Evolutionary conservation across 2,113 vertebrate genomes (phyloP).

Genomic region (Vidua chalybeata): DNA sequence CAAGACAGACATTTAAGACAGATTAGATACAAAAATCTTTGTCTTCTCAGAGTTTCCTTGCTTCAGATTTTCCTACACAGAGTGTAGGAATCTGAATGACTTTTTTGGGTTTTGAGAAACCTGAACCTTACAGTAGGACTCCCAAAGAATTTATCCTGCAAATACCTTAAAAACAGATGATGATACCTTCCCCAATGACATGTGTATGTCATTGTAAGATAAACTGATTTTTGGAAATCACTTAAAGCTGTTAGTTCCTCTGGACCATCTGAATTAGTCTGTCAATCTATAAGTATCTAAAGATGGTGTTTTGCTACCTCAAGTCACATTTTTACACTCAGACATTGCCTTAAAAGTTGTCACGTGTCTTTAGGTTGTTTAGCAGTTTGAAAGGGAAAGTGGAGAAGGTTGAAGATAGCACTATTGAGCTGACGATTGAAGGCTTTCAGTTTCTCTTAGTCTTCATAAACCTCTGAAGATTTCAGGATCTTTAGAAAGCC

Average conservation of each 20-base stretch:
- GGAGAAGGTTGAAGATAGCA: background rate
- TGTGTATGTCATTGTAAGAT: background rate
- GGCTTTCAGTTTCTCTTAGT: background rate
- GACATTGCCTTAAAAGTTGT: background rate
- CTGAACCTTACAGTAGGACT: background rate
- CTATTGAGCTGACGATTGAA: background rate
- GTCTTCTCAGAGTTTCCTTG: background rate
- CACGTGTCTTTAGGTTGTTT: background rate
- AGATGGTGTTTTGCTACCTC: background rate
- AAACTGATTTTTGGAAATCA: background rate
- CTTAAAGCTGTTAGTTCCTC: background rate
- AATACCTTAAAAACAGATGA: background rate
- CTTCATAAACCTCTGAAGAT: background rate
- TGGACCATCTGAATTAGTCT: background rate
- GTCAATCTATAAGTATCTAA: background rate
- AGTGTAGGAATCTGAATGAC: background rate
- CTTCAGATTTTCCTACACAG: background rate
- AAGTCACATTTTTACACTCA: background rate
- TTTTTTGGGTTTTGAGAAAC: background rate
- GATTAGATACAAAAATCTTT: background rate
- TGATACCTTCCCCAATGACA: background rate
- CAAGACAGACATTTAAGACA: background rate
- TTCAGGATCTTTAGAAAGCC: background rate
- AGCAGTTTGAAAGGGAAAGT: background rate
- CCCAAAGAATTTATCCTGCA: background rate